Evolutionary conservation across 2,888 invertebrate species (phyloP).

Genomic region (Brachypterus glaber): DNA sequence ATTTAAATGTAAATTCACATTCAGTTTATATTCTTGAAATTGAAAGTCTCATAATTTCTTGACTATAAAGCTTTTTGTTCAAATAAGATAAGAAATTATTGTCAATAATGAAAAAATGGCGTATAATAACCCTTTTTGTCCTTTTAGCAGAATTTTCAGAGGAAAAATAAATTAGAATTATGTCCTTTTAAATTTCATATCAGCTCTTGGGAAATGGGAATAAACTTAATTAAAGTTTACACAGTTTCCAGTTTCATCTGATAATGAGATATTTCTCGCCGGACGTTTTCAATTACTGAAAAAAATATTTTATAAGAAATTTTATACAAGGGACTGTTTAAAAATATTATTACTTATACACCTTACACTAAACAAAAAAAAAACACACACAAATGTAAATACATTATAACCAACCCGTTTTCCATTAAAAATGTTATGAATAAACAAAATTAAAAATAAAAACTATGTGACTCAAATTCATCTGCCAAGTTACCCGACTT

Average conservation of each 20-base stretch:
- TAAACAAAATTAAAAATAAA: too few relatives aligned
- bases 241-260: conserved; percentile 20
- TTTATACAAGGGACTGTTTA: too few relatives aligned
- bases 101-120: not conserved
- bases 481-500: too few relatives aligned
- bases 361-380: too few relatives aligned
- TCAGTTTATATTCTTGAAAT: too few relatives aligned
- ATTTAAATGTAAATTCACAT: too few relatives aligned
- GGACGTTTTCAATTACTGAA: not conserved
- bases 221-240: conserved; percentile 27
- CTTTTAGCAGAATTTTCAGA: not conserved
- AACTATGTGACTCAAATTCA: too few relatives aligned
- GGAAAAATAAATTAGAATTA: conserved; percentile 21
- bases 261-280: conserved; percentile 13
- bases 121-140: not conserved
- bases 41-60: too few relatives aligned
- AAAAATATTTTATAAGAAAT: conserved; percentile 1
- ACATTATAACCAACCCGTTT: too few relatives aligned
- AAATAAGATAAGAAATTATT: conserved; percentile 4
- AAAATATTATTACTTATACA: too few relatives aligned
- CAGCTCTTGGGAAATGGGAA: conserved; percentile 19
- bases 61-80: not conserved
- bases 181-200: conserved; percentile 21
- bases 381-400: too few relatives aligned
- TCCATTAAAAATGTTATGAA: too few relatives aligned